Base-by-base conservation (phyloP, 2,113 vertebrate genomes). In the Saccopteryx leptura region DNA sequence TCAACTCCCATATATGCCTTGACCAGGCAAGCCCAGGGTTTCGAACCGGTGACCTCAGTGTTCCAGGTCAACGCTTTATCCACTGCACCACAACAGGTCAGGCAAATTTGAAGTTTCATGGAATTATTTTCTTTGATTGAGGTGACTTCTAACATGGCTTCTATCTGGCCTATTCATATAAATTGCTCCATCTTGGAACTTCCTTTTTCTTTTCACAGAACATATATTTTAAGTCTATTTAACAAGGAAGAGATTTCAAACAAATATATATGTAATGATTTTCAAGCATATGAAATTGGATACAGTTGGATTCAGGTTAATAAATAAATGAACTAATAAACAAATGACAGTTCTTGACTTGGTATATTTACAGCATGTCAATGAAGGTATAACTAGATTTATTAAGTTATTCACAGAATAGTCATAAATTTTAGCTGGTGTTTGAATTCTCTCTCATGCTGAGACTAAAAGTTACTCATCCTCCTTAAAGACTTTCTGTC, bases 221-320 rank as follows among this genome's bases (percentile, higher is more conserved):
- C 39, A 83, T 26, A 12, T 14, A 61, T 74, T 92, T 87, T 87
- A 89, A 56, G n/a, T 63, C 28, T 90, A 26, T 81, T 87, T 81
- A 69, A 90, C 39, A 94, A 12, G 83, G 50, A 88, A 91, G 65
- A 54, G 48, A 71, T 88, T 88, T 87, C 28, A 89, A 89, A 76
- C 39, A 61, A 78, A 21, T 28, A 60, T 7, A 46, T 18, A 60
- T 7, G 33, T 18, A 33, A 13, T 83, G 52, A 89, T 94, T 74
- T 92, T 68, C 46, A 90, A 76, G 60, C 61, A 50, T 92, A 63
- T 86, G 26, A 66, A 81, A 24, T 79, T 63, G 46, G 39, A 46
- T 91, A 61, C 24, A 82, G 9, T 81, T 96, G n/a, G 28, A 68
- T 79, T n/a, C 48, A 83, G 46, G 63, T n/a, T 56, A 86, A 60